Conservation (phyloP, 2,113 vertebrate species). For the Sylvietta virens region DNA sequence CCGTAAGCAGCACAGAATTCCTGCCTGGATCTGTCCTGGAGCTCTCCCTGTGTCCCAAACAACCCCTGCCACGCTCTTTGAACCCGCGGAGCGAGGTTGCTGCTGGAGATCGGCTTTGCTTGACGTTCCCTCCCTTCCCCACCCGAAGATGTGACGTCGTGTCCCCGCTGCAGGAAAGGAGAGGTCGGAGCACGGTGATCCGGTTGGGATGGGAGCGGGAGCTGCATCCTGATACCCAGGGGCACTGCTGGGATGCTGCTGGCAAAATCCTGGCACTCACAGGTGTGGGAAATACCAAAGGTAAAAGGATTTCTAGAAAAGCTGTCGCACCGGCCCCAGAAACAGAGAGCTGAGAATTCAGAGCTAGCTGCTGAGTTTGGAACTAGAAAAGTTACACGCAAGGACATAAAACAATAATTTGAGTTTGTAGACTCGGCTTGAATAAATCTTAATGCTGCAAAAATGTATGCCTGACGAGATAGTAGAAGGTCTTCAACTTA, state of each 20-base stretch:
- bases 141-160: slow-evolving; percentile 36
- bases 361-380: no score
- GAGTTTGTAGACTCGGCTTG: no score
- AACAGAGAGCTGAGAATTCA: no score
- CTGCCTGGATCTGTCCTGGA: not conserved
- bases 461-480: no score
- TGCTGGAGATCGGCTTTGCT: not conserved
- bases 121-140: not conserved
- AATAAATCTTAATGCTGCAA: no score
- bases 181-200: not conserved
- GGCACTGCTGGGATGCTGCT: not conserved
- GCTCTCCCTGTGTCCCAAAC: not conserved
- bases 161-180: not conserved
- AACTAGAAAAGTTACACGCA: no score
- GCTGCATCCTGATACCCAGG: not conserved
- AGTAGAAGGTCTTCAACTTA: no score
- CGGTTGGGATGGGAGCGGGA: not conserved
- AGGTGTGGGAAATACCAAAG: no score
- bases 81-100: not conserved
- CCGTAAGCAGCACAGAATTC: not conserved
- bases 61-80: not conserved
- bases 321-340: no score
- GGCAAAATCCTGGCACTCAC: fast-evolving
- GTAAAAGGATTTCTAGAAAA: no score
- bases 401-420: no score